A percentile compares a stretch with the other conserved stretches of the same genome.
Conservation (phyloP, 2,888 invertebrate species). For the Drosophila multiciliata region DNA sequence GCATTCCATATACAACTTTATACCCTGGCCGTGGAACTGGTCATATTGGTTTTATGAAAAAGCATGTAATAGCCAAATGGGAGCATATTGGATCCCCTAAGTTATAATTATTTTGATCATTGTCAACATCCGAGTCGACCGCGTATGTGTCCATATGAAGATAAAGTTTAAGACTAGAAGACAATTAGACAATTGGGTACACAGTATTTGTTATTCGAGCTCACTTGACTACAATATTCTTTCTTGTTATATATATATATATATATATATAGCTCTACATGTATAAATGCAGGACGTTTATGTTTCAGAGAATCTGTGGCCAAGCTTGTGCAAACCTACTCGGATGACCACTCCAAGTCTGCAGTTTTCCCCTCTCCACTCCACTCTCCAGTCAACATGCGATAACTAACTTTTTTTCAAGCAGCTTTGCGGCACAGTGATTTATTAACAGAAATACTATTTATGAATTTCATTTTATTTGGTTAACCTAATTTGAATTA, state of each 20-base stretch:
- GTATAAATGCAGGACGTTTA: conserved; percentile 12
- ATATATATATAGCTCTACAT: conserved; percentile 22
- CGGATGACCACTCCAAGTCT: conserved; percentile 44
- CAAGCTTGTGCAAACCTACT: conserved; percentile 36
- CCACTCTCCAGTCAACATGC: conserved; percentile 37
- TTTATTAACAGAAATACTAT: neutral
- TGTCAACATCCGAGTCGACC: neutral
- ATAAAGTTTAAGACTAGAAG: neutral
- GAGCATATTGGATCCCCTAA: neutral
- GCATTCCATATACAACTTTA: conserved; percentile 7
- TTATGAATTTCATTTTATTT: neutral
- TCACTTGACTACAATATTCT: neutral
- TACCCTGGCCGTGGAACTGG: neutral
- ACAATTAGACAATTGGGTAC: neutral
- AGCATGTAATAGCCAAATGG: neutral
- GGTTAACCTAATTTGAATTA: neutral
- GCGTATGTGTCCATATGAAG: neutral
- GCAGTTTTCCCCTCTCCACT: conserved; percentile 18
- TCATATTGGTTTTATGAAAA: neutral
- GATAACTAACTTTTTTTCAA: conserved; percentile 35
- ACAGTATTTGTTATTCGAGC: neutral
- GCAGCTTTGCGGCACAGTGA: conserved; percentile 22
- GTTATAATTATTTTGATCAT: neutral
- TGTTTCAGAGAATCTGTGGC: conserved; percentile 18
- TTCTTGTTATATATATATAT: conserved; percentile 5